phyloP scores from a whole-genome alignment of 2,113 vertebrate species.

The Neotoma lepida region DNA sequence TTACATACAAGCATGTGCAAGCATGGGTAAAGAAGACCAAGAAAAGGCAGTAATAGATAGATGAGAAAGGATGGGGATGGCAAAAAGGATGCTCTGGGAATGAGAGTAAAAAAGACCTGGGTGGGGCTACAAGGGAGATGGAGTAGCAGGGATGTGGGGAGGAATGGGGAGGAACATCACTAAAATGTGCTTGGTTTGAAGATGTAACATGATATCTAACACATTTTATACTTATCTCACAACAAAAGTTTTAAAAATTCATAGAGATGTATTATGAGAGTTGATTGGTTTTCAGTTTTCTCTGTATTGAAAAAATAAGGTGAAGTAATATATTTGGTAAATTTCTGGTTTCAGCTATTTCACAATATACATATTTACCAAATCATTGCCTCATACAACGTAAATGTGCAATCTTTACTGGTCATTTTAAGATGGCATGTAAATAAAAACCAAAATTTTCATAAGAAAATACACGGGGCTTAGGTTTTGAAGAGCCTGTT shows the following conservation, averaged over 20 bases:
- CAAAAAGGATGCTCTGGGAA: no score
- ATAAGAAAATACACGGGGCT: not conserved
- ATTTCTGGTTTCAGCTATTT: not conserved
- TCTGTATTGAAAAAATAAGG: no score
- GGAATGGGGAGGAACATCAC: no score
- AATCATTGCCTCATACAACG: not conserved
- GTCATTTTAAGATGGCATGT: not conserved
- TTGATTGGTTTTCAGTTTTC: not conserved
- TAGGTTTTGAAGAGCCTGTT: not conserved
- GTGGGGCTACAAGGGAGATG: no score
- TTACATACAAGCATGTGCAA: no score
- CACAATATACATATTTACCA: not conserved
- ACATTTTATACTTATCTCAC: not conserved
- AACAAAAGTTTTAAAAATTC: no score
- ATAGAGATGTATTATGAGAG: not conserved
- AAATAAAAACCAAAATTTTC: not conserved
- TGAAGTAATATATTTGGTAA: not conserved
- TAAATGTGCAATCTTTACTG: not conserved
- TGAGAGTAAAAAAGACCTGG: not conserved
- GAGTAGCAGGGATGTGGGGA: no score
- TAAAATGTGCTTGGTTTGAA: not conserved
- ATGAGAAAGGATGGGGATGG: no score
- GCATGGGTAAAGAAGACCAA: not conserved
- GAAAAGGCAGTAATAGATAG: not conserved
- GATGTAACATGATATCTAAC: not conserved